phyloP scores from a whole-genome alignment of 2,797 vertebrate species.

The Trachurus trachurus region DNA sequence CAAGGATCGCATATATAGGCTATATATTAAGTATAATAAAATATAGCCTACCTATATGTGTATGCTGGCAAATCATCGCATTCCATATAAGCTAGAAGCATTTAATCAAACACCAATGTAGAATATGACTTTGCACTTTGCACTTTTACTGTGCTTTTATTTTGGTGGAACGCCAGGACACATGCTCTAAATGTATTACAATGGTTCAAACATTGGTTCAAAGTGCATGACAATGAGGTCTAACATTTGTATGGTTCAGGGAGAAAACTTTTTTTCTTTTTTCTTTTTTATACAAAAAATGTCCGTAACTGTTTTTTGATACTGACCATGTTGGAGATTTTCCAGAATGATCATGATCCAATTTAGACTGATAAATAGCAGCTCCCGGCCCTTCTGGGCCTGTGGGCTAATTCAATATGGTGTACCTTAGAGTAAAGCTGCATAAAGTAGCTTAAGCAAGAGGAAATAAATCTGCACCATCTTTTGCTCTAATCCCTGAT shows the following conservation, averaged over 20 bases:
- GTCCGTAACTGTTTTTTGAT: constrained; percentile 29
- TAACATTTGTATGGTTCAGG: not conserved
- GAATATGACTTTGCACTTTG: not conserved
- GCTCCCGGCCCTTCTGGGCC: constrained; percentile 46
- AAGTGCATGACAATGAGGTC: not conserved
- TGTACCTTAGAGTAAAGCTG: constrained; percentile 77
- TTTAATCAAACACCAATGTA: not conserved
- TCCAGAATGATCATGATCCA: constrained; percentile 34
- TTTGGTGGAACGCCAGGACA: not conserved
- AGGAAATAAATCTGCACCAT: constrained; percentile 42
- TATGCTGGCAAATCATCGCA: no score
- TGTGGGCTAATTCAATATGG: constrained; percentile 67
- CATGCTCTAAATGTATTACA: not conserved
- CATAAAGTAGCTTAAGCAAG: constrained; percentile 72
- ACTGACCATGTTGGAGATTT: constrained; percentile 24
- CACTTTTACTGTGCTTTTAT: not conserved
- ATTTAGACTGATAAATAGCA: constrained; percentile 53
- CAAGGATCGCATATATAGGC: no score
- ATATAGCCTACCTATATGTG: no score
- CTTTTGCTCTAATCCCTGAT: constrained; percentile 42
- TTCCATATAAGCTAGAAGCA: no score
- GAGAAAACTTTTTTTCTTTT: not conserved
- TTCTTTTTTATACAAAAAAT: not conserved
- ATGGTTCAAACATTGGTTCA: not conserved
- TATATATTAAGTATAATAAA: no score